These are phyloP conservation scores for Dione juno DNA, from an alignment of 2,888 invertebrate genomes.

Conservation along the genomic window DNA sequence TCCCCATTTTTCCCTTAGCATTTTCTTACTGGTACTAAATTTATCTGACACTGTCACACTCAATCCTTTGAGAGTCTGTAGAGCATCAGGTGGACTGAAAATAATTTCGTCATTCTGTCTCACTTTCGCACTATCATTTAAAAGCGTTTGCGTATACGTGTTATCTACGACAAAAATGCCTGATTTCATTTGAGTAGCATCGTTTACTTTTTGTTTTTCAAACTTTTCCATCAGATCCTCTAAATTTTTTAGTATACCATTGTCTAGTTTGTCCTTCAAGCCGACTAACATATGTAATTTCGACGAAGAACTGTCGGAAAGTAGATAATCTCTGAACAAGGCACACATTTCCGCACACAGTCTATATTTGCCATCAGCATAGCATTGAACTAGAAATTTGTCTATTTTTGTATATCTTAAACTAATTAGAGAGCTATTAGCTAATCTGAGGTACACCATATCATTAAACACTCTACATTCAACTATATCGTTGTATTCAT, in stretches of 20 bases:
- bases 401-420: conserved; percentile 84
- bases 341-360: conserved; percentile 85
- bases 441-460: conserved; percentile 86
- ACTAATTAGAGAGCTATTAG: conserved; percentile 82
- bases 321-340: conserved; percentile 79
- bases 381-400: conserved; percentile 84
- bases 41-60: conserved; percentile 79
- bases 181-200: conserved; percentile 76
- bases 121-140: conserved; percentile 55
- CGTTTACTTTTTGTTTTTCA: conserved; percentile 66
- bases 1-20: conserved; percentile 82
- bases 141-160: conserved; percentile 64
- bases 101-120: conserved; percentile 65
- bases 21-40: conserved; percentile 79
- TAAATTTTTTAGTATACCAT: conserved; percentile 70
- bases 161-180: conserved; percentile 84
- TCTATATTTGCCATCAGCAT: conserved; percentile 83
- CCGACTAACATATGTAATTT: conserved; percentile 81
- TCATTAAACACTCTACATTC: conserved; percentile 84
- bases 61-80: conserved; percentile 80
- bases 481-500: conserved; percentile 82
- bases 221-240: conserved; percentile 67
- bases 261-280: conserved; percentile 77
- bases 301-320: conserved; percentile 71
- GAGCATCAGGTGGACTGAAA: conserved; percentile 70